Conservation (phyloP, 2,888 invertebrate species). For the Sinhomidia bicolor region DNA sequence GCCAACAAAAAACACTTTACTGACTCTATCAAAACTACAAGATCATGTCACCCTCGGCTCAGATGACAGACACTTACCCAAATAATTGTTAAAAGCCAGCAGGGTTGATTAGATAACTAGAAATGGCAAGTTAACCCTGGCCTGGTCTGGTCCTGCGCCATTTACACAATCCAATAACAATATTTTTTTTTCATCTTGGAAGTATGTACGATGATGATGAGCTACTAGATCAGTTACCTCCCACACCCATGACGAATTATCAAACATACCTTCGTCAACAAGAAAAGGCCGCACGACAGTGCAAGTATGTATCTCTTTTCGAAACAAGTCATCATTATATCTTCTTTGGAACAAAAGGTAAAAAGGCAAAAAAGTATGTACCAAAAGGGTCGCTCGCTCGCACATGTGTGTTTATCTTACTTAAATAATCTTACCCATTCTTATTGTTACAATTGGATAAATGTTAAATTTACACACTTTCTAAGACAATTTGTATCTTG, state of each 20-base stretch:
- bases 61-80: conserved; percentile 46
- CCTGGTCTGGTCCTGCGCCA: background rate
- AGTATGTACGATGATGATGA: background rate
- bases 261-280: conserved; percentile 42
- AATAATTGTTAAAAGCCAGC: conserved; percentile 35
- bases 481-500: conserved; percentile 19
- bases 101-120: background rate
- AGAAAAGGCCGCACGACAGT: conserved; percentile 54
- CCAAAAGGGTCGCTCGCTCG: conserved; percentile 28
- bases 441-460: conserved; percentile 3
- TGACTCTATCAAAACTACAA: conserved; percentile 1
- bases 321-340: conserved; percentile 5
- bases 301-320: background rate
- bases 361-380: conserved; percentile 21
- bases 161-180: background rate
- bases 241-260: conserved; percentile 66
- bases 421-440: conserved; percentile 19
- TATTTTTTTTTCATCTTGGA: background rate
- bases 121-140: conserved; percentile 35
- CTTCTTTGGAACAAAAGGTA: conserved; percentile 38
- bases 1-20: background rate
- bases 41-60: background rate
- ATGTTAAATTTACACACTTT: conserved; percentile 41
- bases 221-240: conserved; percentile 34
- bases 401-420: conserved; percentile 21